These are phyloP conservation scores for Dysdera silvatica DNA, from an alignment of 1,140 invertebrate genomes.

Conservation along the genomic window DNA sequence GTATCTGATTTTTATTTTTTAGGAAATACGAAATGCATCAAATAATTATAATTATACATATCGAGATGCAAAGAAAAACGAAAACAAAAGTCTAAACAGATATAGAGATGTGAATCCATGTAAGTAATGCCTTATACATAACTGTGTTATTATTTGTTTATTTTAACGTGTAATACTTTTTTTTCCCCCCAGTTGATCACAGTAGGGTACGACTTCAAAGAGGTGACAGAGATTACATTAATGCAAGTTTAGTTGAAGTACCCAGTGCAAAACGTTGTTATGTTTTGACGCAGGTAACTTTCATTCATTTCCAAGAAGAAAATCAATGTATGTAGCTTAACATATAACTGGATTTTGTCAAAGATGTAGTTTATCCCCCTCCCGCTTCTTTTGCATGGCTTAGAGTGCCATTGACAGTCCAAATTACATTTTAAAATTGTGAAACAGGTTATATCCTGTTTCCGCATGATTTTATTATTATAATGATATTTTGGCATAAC, in stretches of 20 bases:
- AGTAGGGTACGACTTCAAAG: conserved; percentile 70
- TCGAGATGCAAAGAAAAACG: conserved; percentile 65
- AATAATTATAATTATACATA: conserved; percentile 57
- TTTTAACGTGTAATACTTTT: neutral
- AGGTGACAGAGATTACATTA: conserved; percentile 78
- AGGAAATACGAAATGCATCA: conserved; percentile 57
- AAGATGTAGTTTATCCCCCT: too few relatives aligned
- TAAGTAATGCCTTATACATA: conserved; percentile 35
- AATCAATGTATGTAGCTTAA: too few relatives aligned
- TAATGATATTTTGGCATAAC: too few relatives aligned
- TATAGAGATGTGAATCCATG: conserved; percentile 92
- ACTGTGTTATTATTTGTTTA: neutral
- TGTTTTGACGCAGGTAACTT: conserved; percentile 59
- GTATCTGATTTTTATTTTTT: conserved; percentile 41
- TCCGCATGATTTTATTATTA: too few relatives aligned
- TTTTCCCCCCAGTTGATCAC: conserved; percentile 59
- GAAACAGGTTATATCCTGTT: too few relatives aligned
- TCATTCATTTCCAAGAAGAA: too few relatives aligned
- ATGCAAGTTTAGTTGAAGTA: conserved; percentile 55
- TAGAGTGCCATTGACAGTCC: too few relatives aligned
- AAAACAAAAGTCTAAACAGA: conserved; percentile 74
- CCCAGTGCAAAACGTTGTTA: conserved; percentile 74
- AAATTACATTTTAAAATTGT: too few relatives aligned
- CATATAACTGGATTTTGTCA: too few relatives aligned
- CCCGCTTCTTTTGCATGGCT: too few relatives aligned